phyloP scores from a whole-genome alignment of 1,140 invertebrate genomes.

The Drosophila parabipectinata region DNA sequence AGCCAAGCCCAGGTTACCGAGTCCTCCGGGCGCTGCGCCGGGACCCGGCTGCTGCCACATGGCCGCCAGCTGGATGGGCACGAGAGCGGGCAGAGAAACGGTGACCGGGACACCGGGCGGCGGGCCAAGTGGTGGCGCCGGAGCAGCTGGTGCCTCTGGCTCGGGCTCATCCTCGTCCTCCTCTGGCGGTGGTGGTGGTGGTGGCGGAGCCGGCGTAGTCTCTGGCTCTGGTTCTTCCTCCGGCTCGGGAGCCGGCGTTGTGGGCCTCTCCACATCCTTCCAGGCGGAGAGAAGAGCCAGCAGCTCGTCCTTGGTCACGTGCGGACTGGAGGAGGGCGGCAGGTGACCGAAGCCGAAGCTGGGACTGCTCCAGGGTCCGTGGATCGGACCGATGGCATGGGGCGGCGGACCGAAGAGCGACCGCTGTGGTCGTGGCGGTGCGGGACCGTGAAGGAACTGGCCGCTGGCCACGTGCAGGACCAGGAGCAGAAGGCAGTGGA shows the following conservation, averaged over 20 bases:
- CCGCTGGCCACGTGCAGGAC: slow-evolving; percentile 9
- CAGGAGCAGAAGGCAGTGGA: slow-evolving; percentile 28
- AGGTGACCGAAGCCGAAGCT: slow-evolving; percentile 51
- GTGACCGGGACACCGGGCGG: slow-evolving; percentile 72
- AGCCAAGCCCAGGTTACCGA: slow-evolving; percentile 39
- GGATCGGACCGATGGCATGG: slow-evolving; percentile 11
- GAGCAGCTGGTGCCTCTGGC: slow-evolving; percentile 26
- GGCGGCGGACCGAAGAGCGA: slow-evolving; percentile 35
- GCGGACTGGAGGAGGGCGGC: slow-evolving; percentile 43
- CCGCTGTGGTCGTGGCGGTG: slow-evolving; percentile 23
- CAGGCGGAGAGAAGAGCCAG: slow-evolving; percentile 66
- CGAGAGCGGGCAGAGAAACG: slow-evolving; percentile 77
- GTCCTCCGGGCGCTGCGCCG: slow-evolving; percentile 34
- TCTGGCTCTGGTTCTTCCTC: slow-evolving; percentile 57
- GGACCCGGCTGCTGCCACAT: slow-evolving; percentile 73
- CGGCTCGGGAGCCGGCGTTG: slow-evolving; percentile 54
- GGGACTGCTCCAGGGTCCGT: slow-evolving; percentile 25
- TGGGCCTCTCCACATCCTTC: slow-evolving; percentile 61
- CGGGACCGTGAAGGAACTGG: slow-evolving; percentile 21
- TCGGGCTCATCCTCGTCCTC: slow-evolving; percentile 52
- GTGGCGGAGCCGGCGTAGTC: slow-evolving; percentile 23
- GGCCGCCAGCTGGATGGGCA: slow-evolving; percentile 78
- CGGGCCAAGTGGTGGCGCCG: slow-evolving; percentile 55
- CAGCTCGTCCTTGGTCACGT: slow-evolving; percentile 72
- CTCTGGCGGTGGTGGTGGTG: slow-evolving; percentile 46